phyloP scores from a whole-genome alignment of 2,888 invertebrate genomes.

The Galeruca laticollis region DNA sequence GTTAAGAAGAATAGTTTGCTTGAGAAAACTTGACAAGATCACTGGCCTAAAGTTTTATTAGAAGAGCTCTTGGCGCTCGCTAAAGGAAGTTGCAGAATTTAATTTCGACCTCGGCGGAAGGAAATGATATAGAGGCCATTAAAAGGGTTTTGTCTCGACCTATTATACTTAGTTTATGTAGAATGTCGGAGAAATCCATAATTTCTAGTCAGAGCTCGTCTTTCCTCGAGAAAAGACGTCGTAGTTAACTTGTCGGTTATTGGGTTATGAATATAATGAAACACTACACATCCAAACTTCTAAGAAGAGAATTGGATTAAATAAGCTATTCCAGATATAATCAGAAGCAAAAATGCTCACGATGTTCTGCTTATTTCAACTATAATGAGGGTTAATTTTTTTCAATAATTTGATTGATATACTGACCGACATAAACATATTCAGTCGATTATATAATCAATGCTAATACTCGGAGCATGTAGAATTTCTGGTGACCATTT shows the following conservation, averaged over 20 bases:
- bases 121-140: constrained; percentile 33
- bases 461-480: no score
- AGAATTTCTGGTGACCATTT: no score
- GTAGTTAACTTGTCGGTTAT: background rate
- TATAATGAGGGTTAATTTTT: no score
- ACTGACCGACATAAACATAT: no score
- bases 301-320: background rate
- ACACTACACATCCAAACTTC: background rate
- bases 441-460: no score
- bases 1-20: background rate
- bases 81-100: constrained; percentile 23
- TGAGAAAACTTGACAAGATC: background rate
- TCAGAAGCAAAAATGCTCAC: background rate
- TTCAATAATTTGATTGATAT: no score
- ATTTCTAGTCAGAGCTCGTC: constrained; percentile 17
- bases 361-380: no score
- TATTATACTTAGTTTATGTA: constrained; percentile 29
- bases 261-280: background rate
- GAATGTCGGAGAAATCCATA: constrained; percentile 18
- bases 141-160: constrained; percentile 30
- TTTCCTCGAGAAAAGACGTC: background rate
- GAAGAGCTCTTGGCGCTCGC: background rate
- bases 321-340: background rate
- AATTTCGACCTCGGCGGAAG: constrained; percentile 29
- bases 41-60: constrained; percentile 11